Conservation (phyloP, 2,113 vertebrate genomes). For the Macrotis lagotis region DNA sequence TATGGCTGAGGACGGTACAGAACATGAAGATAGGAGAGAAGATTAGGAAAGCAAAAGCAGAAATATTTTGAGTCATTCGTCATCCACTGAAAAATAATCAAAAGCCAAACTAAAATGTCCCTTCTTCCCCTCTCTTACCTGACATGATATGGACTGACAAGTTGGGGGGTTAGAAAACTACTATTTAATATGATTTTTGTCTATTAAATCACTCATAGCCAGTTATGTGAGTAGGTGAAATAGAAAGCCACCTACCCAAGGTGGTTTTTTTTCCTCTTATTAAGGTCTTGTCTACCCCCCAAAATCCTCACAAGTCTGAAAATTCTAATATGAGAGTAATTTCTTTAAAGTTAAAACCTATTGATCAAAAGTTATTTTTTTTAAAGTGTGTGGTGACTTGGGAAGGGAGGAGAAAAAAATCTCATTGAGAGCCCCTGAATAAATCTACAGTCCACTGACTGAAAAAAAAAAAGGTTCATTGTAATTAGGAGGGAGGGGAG, state of each 20-base stretch:
- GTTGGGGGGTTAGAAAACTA: background rate
- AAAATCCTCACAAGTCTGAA: background rate
- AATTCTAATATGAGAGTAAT: background rate
- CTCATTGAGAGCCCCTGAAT: background rate
- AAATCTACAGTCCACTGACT: background rate
- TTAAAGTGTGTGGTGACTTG: background rate
- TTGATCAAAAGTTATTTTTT: background rate
- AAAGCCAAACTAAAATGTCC: background rate
- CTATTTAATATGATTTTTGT: background rate
- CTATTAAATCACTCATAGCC: background rate
- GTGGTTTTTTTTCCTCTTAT: background rate
- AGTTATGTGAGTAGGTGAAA: background rate
- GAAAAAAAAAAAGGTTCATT: background rate
- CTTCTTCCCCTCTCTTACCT: background rate
- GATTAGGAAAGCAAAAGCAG: background rate
- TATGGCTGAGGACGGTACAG: background rate
- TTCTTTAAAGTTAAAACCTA: background rate
- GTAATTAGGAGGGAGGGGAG: background rate
- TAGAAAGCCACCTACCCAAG: background rate
- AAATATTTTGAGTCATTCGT: background rate
- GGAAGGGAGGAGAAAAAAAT: background rate
- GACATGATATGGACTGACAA: background rate
- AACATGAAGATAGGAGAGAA: background rate
- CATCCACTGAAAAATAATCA: background rate
- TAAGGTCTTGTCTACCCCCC: background rate